A percentile compares a stretch with the other conserved stretches of the same genome.
phyloP scores from a whole-genome alignment of 2,888 invertebrate genomes.

The Molorchus minor region DNA sequence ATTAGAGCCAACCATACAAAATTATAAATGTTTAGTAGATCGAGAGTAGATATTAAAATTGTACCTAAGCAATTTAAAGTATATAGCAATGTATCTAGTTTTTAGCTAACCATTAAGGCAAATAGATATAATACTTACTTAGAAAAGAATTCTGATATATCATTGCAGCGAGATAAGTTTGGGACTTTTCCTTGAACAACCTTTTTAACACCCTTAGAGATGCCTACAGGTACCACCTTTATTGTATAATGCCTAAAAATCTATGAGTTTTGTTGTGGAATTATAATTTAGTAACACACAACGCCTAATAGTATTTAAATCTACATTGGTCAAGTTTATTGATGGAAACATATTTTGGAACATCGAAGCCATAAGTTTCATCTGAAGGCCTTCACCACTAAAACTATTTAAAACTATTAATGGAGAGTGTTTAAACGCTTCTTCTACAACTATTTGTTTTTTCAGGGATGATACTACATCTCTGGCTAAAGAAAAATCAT shows the following conservation, averaged over 20 bases:
- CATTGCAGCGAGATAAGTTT: conserved; percentile 82
- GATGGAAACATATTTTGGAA: conserved; percentile 99
- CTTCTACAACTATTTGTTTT: conserved; percentile 83
- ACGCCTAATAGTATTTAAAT: conserved; percentile 85
- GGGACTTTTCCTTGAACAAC: conserved; percentile 91
- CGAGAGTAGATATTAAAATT: too few species aligned
- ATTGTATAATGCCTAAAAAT: conserved; percentile 97
- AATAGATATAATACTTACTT: conserved; percentile 69
- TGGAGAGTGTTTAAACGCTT: conserved; percentile 88
- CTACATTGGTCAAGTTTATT: conserved; percentile 91
- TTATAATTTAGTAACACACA: conserved; percentile 94
- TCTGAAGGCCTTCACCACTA: conserved; percentile 86
- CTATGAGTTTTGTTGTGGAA: conserved; percentile 81
- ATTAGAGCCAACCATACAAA: too few species aligned
- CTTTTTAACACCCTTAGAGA: conserved; percentile 92
- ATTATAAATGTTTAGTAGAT: too few species aligned
- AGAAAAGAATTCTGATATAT: conserved; percentile 87
- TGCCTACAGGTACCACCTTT: conserved; percentile 87
- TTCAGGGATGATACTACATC: conserved; percentile 89
- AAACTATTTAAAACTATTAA: conserved; percentile 91
- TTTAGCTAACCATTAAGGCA: too few species aligned
- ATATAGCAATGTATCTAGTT: too few species aligned
- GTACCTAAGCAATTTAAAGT: too few species aligned
- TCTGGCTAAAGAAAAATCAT: conserved; percentile 81
- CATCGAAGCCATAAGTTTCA: conserved; percentile 92